A percentile compares a stretch with the other conserved stretches of the same genome.
phyloP scores from a whole-genome alignment of 2,113 vertebrate genomes.

The Gallinago media region DNA sequence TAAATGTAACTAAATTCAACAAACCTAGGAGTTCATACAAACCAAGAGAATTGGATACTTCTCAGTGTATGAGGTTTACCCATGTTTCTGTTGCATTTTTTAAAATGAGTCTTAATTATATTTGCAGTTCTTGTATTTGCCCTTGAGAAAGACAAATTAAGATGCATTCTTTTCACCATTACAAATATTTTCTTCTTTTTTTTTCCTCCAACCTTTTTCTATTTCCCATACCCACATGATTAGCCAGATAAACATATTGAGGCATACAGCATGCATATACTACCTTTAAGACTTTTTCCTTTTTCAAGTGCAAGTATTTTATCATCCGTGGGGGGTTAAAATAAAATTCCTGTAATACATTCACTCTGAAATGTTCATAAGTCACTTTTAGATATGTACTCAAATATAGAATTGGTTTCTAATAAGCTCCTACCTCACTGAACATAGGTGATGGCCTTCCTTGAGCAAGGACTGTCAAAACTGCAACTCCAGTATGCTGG shows the following conservation, averaged over 20 bases:
- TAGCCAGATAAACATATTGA: not conserved
- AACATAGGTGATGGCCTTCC: not conserved
- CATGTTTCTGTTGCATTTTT: not conserved
- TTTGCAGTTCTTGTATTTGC: not conserved
- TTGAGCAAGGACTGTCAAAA: not conserved
- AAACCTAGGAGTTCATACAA: not conserved
- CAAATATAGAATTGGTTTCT: not conserved
- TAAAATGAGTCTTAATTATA: not conserved
- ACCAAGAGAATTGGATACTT: not conserved
- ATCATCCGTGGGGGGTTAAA: not conserved
- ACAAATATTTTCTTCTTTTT: not conserved
- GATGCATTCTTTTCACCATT: not conserved
- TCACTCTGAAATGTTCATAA: not conserved
- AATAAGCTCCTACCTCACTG: not conserved
- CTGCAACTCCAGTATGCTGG: not conserved
- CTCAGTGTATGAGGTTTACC: not conserved
- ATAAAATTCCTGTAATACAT: not conserved
- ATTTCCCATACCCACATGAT: not conserved
- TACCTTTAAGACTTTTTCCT: not conserved
- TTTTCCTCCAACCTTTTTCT: not conserved
- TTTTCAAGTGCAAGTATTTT: not conserved
- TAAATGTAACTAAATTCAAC: not conserved
- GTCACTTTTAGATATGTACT: not conserved
- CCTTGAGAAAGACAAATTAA: not conserved
- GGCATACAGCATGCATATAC: fast-evolving